Conservation (phyloP, 2,797 vertebrate species). For the Chelonia mydas region DNA sequence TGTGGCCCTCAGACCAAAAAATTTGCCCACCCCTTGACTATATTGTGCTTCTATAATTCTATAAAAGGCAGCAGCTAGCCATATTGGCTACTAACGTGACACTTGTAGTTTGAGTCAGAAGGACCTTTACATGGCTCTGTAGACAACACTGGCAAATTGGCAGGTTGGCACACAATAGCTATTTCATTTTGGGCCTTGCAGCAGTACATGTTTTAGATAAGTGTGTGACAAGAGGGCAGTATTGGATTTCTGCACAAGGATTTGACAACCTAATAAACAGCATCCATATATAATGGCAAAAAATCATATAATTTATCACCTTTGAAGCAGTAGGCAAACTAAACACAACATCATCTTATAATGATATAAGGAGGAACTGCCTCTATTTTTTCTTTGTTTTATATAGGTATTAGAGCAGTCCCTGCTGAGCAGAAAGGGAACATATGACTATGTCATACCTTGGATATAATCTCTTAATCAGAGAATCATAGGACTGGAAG, state of each 20-base stretch:
- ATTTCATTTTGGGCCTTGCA: slow-evolving; percentile 9
- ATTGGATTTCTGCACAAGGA: slow-evolving; percentile 37
- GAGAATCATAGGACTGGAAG: too few species aligned
- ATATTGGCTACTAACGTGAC: neutral
- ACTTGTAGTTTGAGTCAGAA: neutral
- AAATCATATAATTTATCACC: slow-evolving; percentile 56
- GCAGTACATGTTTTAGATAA: slow-evolving; percentile 30
- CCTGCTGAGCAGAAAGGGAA: slow-evolving; percentile 63
- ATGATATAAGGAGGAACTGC: slow-evolving; percentile 31
- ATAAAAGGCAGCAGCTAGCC: neutral
- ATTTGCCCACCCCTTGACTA: neutral
- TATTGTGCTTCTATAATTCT: neutral
- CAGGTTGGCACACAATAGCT: neutral
- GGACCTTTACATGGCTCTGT: neutral
- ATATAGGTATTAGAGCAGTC: slow-evolving; percentile 56
- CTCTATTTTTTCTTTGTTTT: slow-evolving; percentile 25
- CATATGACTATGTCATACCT: slow-evolving; percentile 40
- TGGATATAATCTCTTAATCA: slow-evolving; percentile 46
- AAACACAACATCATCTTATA: slow-evolving; percentile 27
- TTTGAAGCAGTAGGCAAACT: slow-evolving; percentile 56
- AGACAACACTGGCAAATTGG: slow-evolving; percentile 3
- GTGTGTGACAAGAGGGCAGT: slow-evolving; percentile 26
- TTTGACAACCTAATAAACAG: slow-evolving; percentile 42
- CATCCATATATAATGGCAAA: neutral
- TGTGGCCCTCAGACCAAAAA: too few species aligned